Conservation (phyloP, 2,888 invertebrate genomes). For the Meteorus colon region DNA sequence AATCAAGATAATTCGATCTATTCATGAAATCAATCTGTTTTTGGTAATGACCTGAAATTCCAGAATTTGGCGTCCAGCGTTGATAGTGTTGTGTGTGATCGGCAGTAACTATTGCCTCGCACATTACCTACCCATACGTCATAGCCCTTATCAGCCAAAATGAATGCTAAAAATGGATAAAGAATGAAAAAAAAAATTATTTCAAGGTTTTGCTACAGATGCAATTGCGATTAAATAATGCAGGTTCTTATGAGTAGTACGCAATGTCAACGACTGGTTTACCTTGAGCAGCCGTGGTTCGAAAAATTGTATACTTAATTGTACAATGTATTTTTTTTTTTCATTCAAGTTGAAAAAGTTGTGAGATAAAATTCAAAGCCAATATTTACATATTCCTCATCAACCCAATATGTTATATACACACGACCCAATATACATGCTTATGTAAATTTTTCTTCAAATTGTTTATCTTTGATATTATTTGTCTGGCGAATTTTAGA, state of each 20-base stretch:
- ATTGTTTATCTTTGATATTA: conserved; percentile 3
- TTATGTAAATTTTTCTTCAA: neutral
- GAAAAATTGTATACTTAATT: neutral
- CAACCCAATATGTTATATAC: neutral
- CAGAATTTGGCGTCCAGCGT: conserved; percentile 38
- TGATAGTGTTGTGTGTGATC: conserved; percentile 39
- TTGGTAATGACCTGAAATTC: conserved; percentile 39
- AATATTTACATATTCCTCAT: neutral
- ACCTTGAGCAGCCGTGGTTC: neutral
- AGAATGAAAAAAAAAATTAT: neutral
- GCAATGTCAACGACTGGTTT: neutral
- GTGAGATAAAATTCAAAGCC: neutral
- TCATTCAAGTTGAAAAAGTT: neutral
- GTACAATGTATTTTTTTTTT: neutral
- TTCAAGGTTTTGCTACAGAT: neutral
- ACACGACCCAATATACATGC: neutral
- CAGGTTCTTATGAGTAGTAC: neutral
- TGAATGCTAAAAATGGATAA: conserved; percentile 70
- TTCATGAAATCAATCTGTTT: no score
- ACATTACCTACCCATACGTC: conserved; percentile 78
- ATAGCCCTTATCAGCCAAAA: conserved; percentile 77
- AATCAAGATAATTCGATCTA: neutral
- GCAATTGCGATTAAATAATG: neutral
- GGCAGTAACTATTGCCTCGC: conserved; percentile 43
- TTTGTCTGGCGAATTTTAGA: neutral